These are phyloP conservation scores for Riptortus pedestris DNA, from an alignment of 1,140 invertebrate genomes.

Conservation along the genomic window DNA sequence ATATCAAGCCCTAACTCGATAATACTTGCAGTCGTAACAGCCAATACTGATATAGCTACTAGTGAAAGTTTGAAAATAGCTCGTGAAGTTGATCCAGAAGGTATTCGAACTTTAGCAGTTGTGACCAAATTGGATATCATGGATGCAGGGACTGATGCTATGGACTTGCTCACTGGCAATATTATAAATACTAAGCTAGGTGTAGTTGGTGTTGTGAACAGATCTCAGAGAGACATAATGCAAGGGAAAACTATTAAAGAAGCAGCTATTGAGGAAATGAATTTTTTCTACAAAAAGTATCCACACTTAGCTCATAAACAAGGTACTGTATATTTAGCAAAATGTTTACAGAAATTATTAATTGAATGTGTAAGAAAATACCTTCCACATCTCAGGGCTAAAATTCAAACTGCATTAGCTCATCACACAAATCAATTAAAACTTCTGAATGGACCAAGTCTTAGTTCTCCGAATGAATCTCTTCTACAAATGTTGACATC, in stretches of 20 bases:
- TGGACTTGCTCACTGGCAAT: conserved; percentile 56
- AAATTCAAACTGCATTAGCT: conserved; percentile 52
- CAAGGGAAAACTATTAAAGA: conserved; percentile 50
- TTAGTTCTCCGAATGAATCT: conserved; percentile 51
- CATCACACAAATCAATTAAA: conserved; percentile 51
- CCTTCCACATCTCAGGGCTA: conserved; percentile 51
- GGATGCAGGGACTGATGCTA: conserved; percentile 66
- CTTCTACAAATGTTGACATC: conserved; percentile 60
- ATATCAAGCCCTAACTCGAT: conserved; percentile 44
- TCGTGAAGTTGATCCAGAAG: conserved; percentile 51
- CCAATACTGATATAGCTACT: conserved; percentile 56
- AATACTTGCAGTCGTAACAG: conserved; percentile 48
- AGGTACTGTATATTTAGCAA: conserved; percentile 50
- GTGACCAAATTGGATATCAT: conserved; percentile 68
- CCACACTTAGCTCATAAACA: conserved; percentile 50
- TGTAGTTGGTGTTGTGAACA: conserved; percentile 67
- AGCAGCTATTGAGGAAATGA: conserved; percentile 49
- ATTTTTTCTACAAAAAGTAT: conserved; percentile 53
- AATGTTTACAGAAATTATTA: conserved; percentile 51
- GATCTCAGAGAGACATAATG: conserved; percentile 61
- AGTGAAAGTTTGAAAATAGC: conserved; percentile 53
- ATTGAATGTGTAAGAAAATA: conserved; percentile 59
- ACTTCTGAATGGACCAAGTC: conserved; percentile 51
- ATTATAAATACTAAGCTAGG: conserved; percentile 65
- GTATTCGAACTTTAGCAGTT: conserved; percentile 55